phyloP scores from a whole-genome alignment of 2,113 vertebrate genomes.

The Motacilla tschutschensis region DNA sequence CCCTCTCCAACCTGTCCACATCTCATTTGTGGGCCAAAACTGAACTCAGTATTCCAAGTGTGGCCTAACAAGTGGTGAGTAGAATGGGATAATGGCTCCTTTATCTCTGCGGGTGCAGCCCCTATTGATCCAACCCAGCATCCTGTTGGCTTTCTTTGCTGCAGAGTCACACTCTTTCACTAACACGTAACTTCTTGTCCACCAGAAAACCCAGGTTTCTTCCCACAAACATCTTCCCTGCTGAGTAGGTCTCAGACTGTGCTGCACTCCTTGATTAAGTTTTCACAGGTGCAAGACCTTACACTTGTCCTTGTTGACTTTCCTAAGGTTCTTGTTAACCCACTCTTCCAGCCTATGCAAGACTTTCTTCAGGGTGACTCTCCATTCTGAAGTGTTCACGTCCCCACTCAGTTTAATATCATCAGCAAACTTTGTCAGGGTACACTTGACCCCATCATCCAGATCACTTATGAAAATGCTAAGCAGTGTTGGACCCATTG shows the following conservation, averaged over 20 bases:
- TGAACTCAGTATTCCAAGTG: neutral
- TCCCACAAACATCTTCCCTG: fast-evolving
- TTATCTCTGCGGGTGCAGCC: neutral
- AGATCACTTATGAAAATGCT: neutral
- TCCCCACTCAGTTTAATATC: neutral
- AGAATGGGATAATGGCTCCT: neutral
- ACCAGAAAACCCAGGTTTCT: neutral
- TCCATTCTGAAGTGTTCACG: neutral
- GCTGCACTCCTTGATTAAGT: neutral
- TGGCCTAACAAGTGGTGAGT: neutral
- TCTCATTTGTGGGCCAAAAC: neutral
- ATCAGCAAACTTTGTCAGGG: neutral
- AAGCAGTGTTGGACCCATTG: neutral
- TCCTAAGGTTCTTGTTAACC: neutral
- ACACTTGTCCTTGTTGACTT: too few species aligned
- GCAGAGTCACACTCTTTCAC: neutral
- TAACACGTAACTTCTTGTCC: neutral
- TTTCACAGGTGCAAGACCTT: neutral
- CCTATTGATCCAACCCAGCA: neutral
- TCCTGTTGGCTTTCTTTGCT: neutral
- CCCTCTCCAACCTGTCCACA: neutral
- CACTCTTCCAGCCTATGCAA: neutral
- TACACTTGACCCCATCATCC: too few species aligned
- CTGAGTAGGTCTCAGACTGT: neutral
- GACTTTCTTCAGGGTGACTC: neutral